A percentile compares a stretch with the other conserved stretches of the same genome.
Evolutionary conservation across 2,797 vertebrate genomes (phyloP).

Genomic region (Hemitrygon akajei): DNA sequence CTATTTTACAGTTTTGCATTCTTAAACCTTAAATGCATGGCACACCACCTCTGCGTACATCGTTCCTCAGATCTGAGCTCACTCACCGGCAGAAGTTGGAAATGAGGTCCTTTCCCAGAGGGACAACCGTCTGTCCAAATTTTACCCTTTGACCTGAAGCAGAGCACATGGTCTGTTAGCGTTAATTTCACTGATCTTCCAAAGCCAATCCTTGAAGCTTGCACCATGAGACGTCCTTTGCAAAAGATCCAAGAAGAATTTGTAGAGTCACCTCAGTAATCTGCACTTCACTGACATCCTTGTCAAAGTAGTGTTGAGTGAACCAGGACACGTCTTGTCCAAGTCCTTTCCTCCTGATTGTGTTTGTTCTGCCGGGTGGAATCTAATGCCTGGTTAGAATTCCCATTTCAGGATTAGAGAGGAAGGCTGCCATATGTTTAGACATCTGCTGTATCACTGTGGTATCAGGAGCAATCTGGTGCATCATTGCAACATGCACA

Average conservation of each 20-base stretch:
- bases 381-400: conserved; percentile 8
- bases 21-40: too few species aligned
- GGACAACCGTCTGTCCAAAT: not conserved
- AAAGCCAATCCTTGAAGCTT: not conserved
- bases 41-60: not conserved
- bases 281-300: not conserved
- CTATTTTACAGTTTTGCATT: too few species aligned
- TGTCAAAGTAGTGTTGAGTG: not conserved
- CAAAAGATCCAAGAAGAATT: not conserved
- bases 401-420: not conserved
- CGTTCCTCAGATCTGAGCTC: not conserved
- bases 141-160: not conserved
- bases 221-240: not conserved
- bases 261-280: not conserved
- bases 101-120: not conserved
- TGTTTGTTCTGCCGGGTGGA: not conserved
- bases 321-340: not conserved
- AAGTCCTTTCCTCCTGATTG: not conserved
- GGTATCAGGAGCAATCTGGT: not conserved
- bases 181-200: not conserved
- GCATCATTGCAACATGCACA: not conserved
- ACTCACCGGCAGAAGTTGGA: not conserved
- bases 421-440: not conserved
- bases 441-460: not conserved
- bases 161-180: not conserved